A percentile compares a stretch with the other conserved stretches of the same genome.
Conservation (phyloP, 2,888 invertebrate species). For the Philereme transversata region DNA sequence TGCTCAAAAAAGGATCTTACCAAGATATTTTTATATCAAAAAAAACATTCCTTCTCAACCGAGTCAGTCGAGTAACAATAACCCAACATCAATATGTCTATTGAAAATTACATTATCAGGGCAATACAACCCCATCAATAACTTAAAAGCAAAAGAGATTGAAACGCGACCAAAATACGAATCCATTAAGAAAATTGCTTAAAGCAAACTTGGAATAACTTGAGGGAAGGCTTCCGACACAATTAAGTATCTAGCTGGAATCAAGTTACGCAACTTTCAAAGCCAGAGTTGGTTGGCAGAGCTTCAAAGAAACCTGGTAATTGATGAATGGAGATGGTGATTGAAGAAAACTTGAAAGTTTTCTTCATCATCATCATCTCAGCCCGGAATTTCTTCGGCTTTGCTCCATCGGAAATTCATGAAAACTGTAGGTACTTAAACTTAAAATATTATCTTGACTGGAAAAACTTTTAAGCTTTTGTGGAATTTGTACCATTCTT, state of each 20-base stretch:
- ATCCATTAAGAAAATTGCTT: constrained; percentile 9
- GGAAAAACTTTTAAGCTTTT: too few relatives aligned
- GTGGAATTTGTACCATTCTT: too few relatives aligned
- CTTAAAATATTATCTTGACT: too few relatives aligned
- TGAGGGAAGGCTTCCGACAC: constrained; percentile 3
- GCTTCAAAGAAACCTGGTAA: constrained; percentile 1
- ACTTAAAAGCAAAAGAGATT: background rate
- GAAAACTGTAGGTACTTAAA: too few relatives aligned
- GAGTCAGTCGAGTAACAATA: too few relatives aligned
- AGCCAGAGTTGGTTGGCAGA: background rate
- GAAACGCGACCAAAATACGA: constrained; percentile 2
- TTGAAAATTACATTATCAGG: background rate
- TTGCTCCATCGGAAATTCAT: too few relatives aligned
- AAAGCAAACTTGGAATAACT: constrained; percentile 7
- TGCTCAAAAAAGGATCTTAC: too few relatives aligned
- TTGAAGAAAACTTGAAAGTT: too few relatives aligned
- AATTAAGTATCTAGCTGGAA: constrained; percentile 6
- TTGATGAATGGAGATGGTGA: background rate
- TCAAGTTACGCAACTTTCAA: constrained; percentile 6
- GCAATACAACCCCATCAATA: background rate
- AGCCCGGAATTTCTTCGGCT: too few relatives aligned
- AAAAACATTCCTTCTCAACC: too few relatives aligned
- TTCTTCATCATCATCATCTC: too few relatives aligned
- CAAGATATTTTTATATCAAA: too few relatives aligned
- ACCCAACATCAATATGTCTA: background rate